Percentiles rank a stretch among this genome's conserved stretches.
Evolutionary conservation across 53 echinoderm and acorn worm genomes (phyloP).

Genomic region (Hippasteria phrygiana): DNA sequence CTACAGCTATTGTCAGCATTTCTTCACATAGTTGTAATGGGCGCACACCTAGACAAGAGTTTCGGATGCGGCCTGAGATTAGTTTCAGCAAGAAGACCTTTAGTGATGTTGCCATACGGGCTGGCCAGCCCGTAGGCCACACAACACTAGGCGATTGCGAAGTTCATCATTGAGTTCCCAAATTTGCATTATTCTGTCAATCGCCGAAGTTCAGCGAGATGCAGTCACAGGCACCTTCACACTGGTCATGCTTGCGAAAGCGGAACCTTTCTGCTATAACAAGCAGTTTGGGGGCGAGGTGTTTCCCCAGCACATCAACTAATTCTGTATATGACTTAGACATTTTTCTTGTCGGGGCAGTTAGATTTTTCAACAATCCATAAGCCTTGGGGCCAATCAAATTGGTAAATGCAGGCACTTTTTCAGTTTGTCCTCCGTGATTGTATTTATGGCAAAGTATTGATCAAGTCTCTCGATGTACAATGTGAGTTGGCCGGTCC

Average conservation of each 20-base stretch:
- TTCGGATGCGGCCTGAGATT: too few species aligned
- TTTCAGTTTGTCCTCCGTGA: conserved; percentile 25
- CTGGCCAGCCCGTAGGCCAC: conserved; percentile 64
- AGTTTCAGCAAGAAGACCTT: conserved; percentile 70
- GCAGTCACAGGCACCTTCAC: too few species aligned
- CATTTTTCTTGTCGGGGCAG: conserved; percentile 54
- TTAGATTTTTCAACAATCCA: conserved; percentile 63
- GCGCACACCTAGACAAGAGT: too few species aligned
- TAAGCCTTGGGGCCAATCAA: conserved; percentile 58
- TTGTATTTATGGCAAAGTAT: conserved; percentile 64
- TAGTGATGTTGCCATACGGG: conserved; percentile 59
- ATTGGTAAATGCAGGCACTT: conserved; percentile 53
- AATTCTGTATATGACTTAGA: conserved; percentile 57
- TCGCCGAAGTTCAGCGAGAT: conserved; percentile 54
- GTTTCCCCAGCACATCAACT: conserved; percentile 52
- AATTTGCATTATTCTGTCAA: conserved; percentile 72
- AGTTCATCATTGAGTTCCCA: conserved; percentile 69
- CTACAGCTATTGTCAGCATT: too few species aligned
- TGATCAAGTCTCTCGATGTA: conserved; percentile 67
- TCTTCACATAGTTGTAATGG: too few species aligned
- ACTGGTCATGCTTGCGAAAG: conserved; percentile 75
- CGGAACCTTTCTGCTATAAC: conserved; percentile 76
- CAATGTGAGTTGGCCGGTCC: conserved; percentile 72
- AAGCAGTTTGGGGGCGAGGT: conserved; percentile 66
- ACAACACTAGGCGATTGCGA: conserved; percentile 65